Evolutionary conservation across 2,113 vertebrate genomes (phyloP), one percentile per base, ranked within the genome.

Genomic region (Carassius gibelio): DNA sequence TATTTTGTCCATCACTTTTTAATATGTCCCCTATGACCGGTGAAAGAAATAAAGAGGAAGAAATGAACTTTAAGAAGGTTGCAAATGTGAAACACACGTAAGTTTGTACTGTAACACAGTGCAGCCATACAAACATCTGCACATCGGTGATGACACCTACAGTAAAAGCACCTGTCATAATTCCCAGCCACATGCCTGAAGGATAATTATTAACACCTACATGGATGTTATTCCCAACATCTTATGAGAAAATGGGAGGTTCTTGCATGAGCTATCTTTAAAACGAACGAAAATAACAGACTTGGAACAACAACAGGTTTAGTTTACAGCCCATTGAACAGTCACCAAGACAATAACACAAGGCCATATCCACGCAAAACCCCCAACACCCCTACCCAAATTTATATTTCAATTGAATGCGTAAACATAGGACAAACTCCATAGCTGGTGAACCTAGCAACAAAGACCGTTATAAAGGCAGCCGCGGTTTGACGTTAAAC

Each of bases 391-490:
- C 21, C 36, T 14, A 59, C 17, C 75, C 21, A n/a, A n/a, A 45
- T 64, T 38, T n/a, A 45, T 14, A 81, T 81, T 45, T 30, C 13
- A 30, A 26, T 4, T 26, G 48, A 66, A 14, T 52, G 45, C 0
- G 5, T 36, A 21, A 81, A 69, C 45, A 81, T 68, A 68, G 2
- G 26, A 0, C 80, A 68, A 50, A 42, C 57, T 42, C 34, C 34
- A 79, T 36, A 62, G 77, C 34, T 19, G 15, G 38, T 14, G 15
- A 86, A 77, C 85, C 87, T 91, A 93, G 94, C 91, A 94, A 92
- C 87, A 88, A 82, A 68, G 91, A 91, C 91, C 90, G 92, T 94
- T 94, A 93, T 94, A 91, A 92, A 92, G 93, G 91, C 91, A 91
- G 92, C 91, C 91, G 19, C 15, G 88, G 74, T 84, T 92, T 83